Percentiles rank a stretch among this genome's conserved stretches.
These are phyloP conservation scores for Trissolcus brochymenae DNA, from an alignment of 2,888 invertebrate genomes.

Conservation along the genomic window DNA sequence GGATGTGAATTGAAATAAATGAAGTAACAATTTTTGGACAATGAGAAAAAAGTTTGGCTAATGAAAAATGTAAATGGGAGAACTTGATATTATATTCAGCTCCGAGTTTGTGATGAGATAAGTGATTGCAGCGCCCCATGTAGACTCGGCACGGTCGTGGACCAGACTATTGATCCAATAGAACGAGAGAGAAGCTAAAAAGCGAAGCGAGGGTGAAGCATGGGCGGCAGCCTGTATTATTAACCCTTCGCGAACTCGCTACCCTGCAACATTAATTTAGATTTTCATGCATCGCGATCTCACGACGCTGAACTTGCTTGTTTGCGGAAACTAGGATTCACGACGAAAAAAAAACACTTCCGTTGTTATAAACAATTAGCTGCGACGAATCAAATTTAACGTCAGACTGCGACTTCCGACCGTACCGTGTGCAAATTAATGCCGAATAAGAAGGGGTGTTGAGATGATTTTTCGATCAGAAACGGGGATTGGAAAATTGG, in stretches of 20 bases:
- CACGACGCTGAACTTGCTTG: slow-evolving; percentile 24
- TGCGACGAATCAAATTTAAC: slow-evolving; percentile 13
- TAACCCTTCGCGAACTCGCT: slow-evolving; percentile 63
- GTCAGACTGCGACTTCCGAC: background rate
- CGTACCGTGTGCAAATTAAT: slow-evolving; percentile 16
- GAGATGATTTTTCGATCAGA: slow-evolving; percentile 27
- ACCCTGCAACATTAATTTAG: slow-evolving; percentile 61
- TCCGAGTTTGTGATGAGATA: slow-evolving; percentile 45
- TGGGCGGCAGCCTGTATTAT: slow-evolving; percentile 65
- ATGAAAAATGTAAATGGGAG: slow-evolving; percentile 13
- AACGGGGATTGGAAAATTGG: slow-evolving; percentile 21
- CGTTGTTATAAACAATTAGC: slow-evolving; percentile 26
- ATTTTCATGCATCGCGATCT: slow-evolving; percentile 45
- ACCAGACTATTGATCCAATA: slow-evolving; percentile 73
- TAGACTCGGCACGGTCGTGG: slow-evolving; percentile 67
- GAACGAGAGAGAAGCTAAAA: slow-evolving; percentile 48
- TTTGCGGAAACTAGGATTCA: slow-evolving; percentile 3
- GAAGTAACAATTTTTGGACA: background rate
- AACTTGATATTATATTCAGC: slow-evolving; percentile 40
- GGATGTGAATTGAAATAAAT: too few species aligned
- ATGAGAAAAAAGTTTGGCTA: slow-evolving; percentile 5
- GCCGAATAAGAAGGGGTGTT: slow-evolving; percentile 13
- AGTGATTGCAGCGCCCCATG: slow-evolving; percentile 57
- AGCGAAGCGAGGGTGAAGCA: slow-evolving; percentile 56
- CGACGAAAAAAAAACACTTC: background rate